Percentiles rank a stretch among this genome's conserved stretches.
Conservation (phyloP, 64 coral and sea anemone genomes). For the Porites lutea region DNA sequence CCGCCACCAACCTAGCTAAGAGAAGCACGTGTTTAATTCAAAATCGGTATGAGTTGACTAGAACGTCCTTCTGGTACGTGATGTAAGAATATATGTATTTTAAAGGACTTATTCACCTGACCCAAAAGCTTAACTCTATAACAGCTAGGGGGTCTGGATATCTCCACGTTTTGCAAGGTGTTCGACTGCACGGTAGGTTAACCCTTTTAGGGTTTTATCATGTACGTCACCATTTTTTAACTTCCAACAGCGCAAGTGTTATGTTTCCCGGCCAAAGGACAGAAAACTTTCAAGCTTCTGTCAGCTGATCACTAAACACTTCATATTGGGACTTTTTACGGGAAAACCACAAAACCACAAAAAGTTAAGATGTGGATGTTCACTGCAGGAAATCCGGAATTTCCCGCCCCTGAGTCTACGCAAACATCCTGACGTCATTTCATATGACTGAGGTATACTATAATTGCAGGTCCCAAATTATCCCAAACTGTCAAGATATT, state of each 20-base stretch:
- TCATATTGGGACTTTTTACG: not conserved
- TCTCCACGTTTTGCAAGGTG: not conserved
- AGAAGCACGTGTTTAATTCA: not conserved
- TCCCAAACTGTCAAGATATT: too few relatives aligned
- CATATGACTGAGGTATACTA: not conserved
- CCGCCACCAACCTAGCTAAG: too few relatives aligned
- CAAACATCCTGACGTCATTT: not conserved
- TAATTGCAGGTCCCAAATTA: too few relatives aligned
- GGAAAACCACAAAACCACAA: constrained; percentile 39
- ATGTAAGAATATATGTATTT: not conserved
- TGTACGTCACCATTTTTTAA: not conserved
- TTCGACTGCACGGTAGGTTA: too few relatives aligned
- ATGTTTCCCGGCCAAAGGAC: too few relatives aligned
- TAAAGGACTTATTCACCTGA: not conserved
- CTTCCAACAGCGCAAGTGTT: not conserved
- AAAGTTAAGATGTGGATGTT: not conserved
- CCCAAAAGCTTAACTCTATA: not conserved
- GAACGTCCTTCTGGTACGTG: not conserved
- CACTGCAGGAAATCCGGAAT: constrained; percentile 33
- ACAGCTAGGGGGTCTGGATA: constrained; percentile 3
- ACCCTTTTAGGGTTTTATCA: too few relatives aligned
- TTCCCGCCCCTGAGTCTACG: constrained; percentile 26
- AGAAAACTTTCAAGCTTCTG: not conserved
- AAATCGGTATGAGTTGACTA: not conserved
- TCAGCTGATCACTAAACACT: not conserved